phyloP scores from a whole-genome alignment of 1,140 invertebrate genomes.

The Augochlora pura region DNA sequence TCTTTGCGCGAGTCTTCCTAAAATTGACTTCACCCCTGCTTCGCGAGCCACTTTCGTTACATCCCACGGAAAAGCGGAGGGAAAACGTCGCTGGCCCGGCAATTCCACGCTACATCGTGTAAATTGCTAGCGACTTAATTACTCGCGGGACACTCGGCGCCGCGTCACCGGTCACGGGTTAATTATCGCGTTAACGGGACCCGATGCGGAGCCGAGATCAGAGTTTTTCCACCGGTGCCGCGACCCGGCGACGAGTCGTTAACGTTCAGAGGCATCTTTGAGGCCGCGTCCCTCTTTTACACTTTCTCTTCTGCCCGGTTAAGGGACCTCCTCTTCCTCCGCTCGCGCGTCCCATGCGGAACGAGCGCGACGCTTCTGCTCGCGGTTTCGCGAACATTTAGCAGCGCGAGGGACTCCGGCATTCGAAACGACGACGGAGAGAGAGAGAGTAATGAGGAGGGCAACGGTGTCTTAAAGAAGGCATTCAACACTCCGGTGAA shows the following conservation, averaged over 20 bases:
- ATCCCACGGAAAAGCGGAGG: not conserved
- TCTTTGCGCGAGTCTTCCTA: slow-evolving; percentile 6
- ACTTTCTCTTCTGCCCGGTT: not conserved
- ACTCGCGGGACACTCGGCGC: slow-evolving; percentile 37
- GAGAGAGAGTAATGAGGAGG: slow-evolving; percentile 37
- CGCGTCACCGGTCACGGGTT: slow-evolving; percentile 44
- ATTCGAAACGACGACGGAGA: slow-evolving; percentile 14
- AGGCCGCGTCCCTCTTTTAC: not conserved
- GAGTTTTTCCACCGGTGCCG: not conserved
- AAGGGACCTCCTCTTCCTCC: not conserved
- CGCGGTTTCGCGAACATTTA: slow-evolving; percentile 27
- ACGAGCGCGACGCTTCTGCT: not conserved
- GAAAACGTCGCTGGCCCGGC: not conserved
- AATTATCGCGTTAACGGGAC: slow-evolving; percentile 43
- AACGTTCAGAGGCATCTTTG: slow-evolving; percentile 24
- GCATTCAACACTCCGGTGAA: not conserved
- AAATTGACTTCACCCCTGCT: no score
- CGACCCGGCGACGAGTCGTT: slow-evolving; percentile 5
- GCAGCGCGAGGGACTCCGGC: not conserved
- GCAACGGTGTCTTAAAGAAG: slow-evolving; percentile 34
- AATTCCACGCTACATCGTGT: slow-evolving; percentile 42
- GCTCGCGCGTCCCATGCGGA: not conserved
- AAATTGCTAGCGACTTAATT: slow-evolving; percentile 44
- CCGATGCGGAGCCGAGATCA: slow-evolving; percentile 23
- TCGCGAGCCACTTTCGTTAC: slow-evolving; percentile 19